Conservation (phyloP, 2,113 vertebrate species). For the Sprattus sprattus region DNA sequence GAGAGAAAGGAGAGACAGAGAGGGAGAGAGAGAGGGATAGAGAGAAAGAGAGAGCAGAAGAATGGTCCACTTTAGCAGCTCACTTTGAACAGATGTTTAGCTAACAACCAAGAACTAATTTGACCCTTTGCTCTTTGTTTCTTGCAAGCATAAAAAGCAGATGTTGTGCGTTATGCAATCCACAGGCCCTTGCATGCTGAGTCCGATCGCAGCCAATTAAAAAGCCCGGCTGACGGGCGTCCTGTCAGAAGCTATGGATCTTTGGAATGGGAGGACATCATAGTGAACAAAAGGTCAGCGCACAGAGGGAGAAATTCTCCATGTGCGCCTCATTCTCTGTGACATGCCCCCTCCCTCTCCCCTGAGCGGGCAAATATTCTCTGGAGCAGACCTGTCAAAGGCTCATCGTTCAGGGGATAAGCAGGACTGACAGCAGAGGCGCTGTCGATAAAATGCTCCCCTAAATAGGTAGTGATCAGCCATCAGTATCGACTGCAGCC, state of each 20-base stretch:
- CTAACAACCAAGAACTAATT: slow-evolving; percentile 31
- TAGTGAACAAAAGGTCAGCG: not conserved
- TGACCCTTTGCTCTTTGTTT: slow-evolving; percentile 25
- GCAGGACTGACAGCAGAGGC: slow-evolving; percentile 10
- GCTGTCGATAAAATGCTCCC: slow-evolving; percentile 28
- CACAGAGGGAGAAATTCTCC: not conserved
- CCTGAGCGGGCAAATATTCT: not conserved
- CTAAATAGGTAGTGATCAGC: slow-evolving; percentile 34
- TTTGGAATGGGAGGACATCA: not conserved
- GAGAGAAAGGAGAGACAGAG: not conserved
- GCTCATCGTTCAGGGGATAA: slow-evolving; percentile 9
- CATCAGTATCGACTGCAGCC: slow-evolving; percentile 32
- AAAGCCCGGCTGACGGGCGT: slow-evolving; percentile 22
- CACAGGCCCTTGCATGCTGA: not conserved
- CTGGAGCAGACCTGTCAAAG: not conserved
- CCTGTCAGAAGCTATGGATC: slow-evolving; percentile 21
- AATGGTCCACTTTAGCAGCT: not conserved
- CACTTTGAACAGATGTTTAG: slow-evolving; percentile 33
- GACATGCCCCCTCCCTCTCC: slow-evolving; percentile 20
- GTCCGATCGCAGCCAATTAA: slow-evolving; percentile 33
- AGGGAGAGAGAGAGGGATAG: slow-evolving; percentile 2
- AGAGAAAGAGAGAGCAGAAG: not conserved
- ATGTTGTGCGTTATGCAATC: slow-evolving; percentile 38
- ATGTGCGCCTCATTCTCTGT: slow-evolving; percentile 15
- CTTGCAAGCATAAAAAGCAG: not conserved